These are phyloP conservation scores for Diachasma alloeum DNA, from an alignment of 1,140 invertebrate genomes.

Conservation along the genomic window DNA sequence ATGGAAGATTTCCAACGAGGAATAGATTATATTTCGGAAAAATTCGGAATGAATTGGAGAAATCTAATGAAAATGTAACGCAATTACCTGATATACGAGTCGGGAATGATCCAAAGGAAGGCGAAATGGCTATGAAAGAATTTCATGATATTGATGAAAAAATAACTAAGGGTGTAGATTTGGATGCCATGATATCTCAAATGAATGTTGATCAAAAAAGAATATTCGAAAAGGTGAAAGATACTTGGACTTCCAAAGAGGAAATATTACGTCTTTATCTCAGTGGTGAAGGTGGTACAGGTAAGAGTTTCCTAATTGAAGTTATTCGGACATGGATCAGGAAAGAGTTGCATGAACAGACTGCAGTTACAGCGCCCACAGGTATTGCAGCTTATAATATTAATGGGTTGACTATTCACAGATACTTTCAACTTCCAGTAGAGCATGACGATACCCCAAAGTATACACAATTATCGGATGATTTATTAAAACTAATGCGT, in stretches of 20 bases:
- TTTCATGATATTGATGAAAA: slow-evolving; percentile 30
- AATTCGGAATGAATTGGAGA: slow-evolving; percentile 32
- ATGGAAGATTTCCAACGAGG: slow-evolving; percentile 36
- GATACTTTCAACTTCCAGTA: slow-evolving; percentile 34
- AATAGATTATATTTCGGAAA: slow-evolving; percentile 35
- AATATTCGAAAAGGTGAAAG: slow-evolving; percentile 26
- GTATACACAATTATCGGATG: slow-evolving; percentile 32
- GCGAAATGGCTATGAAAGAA: slow-evolving; percentile 41
- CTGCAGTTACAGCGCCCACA: slow-evolving; percentile 40
- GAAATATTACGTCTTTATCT: slow-evolving; percentile 25
- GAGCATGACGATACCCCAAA: slow-evolving; percentile 30
- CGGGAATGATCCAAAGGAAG: slow-evolving; percentile 29
- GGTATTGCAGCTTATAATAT: slow-evolving; percentile 45
- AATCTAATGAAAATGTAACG: slow-evolving; percentile 11
- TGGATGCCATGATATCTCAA: slow-evolving; percentile 28
- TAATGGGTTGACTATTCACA: slow-evolving; percentile 35
- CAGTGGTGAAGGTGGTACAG: slow-evolving; percentile 37
- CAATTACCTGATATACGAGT: slow-evolving; percentile 1
- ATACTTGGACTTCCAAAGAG: neutral
- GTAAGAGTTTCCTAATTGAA: slow-evolving; percentile 40
- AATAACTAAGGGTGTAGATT: slow-evolving; percentile 10
- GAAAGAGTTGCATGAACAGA: slow-evolving; percentile 30
- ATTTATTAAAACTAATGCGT: slow-evolving; percentile 32
- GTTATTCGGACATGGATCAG: slow-evolving; percentile 32
- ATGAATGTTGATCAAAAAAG: slow-evolving; percentile 36